Base-by-base conservation (phyloP, 2,113 vertebrate species). In the Lagopus muta region DNA sequence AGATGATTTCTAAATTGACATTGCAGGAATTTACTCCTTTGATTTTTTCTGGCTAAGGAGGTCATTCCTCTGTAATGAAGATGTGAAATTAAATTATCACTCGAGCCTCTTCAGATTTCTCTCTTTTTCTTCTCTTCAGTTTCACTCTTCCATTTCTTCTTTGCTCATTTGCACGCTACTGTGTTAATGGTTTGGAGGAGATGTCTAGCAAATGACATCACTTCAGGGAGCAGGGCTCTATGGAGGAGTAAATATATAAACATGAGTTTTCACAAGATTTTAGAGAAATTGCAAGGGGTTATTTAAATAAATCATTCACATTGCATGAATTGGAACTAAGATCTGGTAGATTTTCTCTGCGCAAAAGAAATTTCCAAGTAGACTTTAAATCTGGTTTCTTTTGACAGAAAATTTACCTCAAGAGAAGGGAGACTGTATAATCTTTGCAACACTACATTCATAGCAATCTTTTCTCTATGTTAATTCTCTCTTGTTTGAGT, bases 401-500 rank as follows among this genome's bases (percentile, higher is more conserved):
- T 88, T 58, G 8, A 80, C 34, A 70, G 27, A 69, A 91, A 86
- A 77, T 65, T 4, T 42, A 42, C 45, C 58, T 87, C 14, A 28
- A 47, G 30, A 70, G 36, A 87, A 89, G 50, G 89, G 18, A 91
- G 11, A 88, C 11, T 21, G 14, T 28, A 71, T 10, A 8, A 60
- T 6, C 91, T 14, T 16, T 71, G 61, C 86, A 84, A 32, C n/a
- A n/a, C 11, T 72, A 27, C 45, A 95, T 94, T 94, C 42, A 77
- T 85, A 89, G 57, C 30, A 91, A 82, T 52, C 27, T 85, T 89
- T 74, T 84, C 54, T 94, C 76, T 69, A 40, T 69, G 28, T 72
- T 54, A 87, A 50, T 91, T 89, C 16, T 87, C 34, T 79, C 87
- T 84, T 92, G 48, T 82, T 85, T 82, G 58, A 86, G 15, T 70